Evolutionary conservation across 2,797 vertebrate species (phyloP), one percentile per base, ranked within the genome.

Genomic region (Sitta carolinensis): DNA sequence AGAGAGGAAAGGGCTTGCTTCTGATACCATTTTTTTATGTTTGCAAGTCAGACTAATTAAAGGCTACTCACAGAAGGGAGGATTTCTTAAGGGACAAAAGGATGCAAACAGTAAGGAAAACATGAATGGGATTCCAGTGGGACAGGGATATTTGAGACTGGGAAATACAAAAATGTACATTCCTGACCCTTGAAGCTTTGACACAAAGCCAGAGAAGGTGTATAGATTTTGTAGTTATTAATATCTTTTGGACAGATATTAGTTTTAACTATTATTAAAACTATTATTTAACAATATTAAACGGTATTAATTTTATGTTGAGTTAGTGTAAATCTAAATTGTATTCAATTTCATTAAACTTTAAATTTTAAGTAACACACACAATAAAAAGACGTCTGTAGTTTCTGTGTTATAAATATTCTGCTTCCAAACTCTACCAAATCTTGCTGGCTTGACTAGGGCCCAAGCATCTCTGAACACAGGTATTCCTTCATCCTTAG

Each of bases 31-130:
- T 94, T 94, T 62, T 96, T 92, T 97, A 43, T 96, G 40, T 87
- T 92, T 97, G 81, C 88, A 98, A 97, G 89, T 98, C 91, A 97
- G 97, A 88, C 91, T 85, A 94, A 97, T 97, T 94, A 97, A 98
- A 97, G 97, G 98, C 82, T 97, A 97, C 87, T 74, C 98, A 50
- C 96, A 98, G 89, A 93, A 98, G 98, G 92, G 96, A 98, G 55
- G 94, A 75, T 87, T 98, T 97, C 96, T 84, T 98, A 76, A 97
- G 96, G 92, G 97, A 93, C 5, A 97, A 97, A 94, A 97, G 92
- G 82, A 69, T 34, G 13, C 25, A 68, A 96, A 90, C 22, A 45
- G 95, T 90, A 97, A 48, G 57, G 96, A 97, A 86, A 97, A 84
- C 73, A 95, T 52, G 75, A 98, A 97, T 82, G 90, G 67, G 32